Base-by-base conservation (phyloP, 2,113 vertebrate species). In the Paramisgurnus dabryanus region DNA sequence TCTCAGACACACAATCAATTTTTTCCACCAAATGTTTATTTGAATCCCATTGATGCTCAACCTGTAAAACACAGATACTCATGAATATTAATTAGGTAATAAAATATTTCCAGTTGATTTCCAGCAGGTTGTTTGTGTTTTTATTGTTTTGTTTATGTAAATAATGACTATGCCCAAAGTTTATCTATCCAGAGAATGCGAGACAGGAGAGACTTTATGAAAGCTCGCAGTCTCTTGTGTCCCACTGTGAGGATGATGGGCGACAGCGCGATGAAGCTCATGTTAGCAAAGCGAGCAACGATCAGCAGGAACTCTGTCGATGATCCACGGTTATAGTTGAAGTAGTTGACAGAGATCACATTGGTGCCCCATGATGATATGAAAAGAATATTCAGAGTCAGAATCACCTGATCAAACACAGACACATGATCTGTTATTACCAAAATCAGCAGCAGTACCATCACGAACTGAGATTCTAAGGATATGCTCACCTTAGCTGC, bases 311-410 rank as follows among this genome's bases (percentile, higher is more conserved):
- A 92, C 3, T 87, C 76, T 0, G 87, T 79, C 0, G 91, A 89
- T 0, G 83, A 72, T 17, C 92, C 89, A 0, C 69, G 83, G 80
- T 89, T 92, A 78, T 93, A 94, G 87, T 94, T 95, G 87, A 93
- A 93, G 67, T 92, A 93, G 85, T 93, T 93, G 45, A 93, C 90
- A 2, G 93, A 93, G 78, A 94, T 87, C 47, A 94, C 75, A 82
- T 91, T 94, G 61, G 92, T 90, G 80, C 92, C 91, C 93, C 94
- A 94, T 4, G 90, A 94, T 0, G 72, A 50, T 27, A 93, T 90
- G 79, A 94, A 95, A 65, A 94, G 88, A 70, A 92, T 67, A 1
- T 93, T 90, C n/a, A 95, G 89, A 3, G 87, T 79, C 2, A 93
- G 86, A 78, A 95, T 94, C 82, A 94, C 91, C 92, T 94, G 82